Conservation (phyloP, 1,140 invertebrate genomes). For the Grapholita molesta region DNA sequence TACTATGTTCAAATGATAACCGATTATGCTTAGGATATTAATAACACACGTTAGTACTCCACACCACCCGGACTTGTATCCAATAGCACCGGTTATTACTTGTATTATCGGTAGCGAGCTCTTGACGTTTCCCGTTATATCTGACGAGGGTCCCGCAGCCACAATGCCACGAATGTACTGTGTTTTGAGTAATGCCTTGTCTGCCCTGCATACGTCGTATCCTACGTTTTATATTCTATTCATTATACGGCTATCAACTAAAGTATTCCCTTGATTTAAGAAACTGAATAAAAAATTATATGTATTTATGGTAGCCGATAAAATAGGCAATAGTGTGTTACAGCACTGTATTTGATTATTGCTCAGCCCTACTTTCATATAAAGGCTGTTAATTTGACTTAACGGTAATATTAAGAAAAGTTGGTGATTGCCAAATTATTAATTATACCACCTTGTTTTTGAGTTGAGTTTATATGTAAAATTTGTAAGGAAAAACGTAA, state of each 20-base stretch:
- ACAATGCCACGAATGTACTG: conserved; percentile 9
- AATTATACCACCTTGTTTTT: too few species aligned
- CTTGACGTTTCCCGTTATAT: conserved; percentile 11
- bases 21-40: background rate
- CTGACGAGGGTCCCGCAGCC: conserved; percentile 7
- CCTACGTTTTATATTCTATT: background rate
- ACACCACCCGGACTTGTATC: background rate
- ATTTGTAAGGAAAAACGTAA: too few species aligned
- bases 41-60: background rate
- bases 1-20: background rate
- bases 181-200: conserved; percentile 13
- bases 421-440: too few species aligned
- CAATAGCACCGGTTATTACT: conserved; percentile 10
- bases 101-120: conserved; percentile 9
- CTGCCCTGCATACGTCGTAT: background rate
- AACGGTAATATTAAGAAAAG: too few species aligned
- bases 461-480: too few species aligned
- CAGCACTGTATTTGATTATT: background rate
- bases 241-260: background rate
- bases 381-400: too few species aligned
- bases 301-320: background rate
- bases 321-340: too few species aligned
- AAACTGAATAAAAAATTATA: conserved; percentile 22
- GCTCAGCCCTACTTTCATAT: background rate
- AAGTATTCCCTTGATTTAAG: conserved; percentile 18